phyloP scores from a whole-genome alignment of 2,797 vertebrate species.

The Pseudocheirus occidentalis region DNA sequence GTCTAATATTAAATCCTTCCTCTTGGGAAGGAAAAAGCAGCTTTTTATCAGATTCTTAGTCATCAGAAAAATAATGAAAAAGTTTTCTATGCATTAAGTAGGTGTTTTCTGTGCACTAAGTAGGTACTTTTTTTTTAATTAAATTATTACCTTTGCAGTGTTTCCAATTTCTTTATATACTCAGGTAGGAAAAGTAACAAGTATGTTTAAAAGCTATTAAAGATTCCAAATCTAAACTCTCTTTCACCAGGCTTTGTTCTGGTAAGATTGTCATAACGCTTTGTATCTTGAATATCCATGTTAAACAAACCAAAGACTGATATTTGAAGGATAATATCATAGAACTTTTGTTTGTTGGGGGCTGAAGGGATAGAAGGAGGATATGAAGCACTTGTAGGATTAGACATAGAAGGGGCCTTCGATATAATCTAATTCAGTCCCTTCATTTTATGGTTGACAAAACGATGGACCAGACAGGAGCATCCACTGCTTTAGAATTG shows the following conservation, averaged over 20 bases:
- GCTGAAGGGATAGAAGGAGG: neutral
- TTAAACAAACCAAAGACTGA: neutral
- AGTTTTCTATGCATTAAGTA: neutral
- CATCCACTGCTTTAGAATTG: neutral
- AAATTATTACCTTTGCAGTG: neutral
- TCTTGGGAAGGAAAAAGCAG: neutral
- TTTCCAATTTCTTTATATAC: slow-evolving; percentile 10
- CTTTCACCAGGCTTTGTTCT: neutral
- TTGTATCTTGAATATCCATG: neutral
- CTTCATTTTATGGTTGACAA: neutral
- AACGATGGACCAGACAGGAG: neutral
- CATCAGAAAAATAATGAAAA: neutral
- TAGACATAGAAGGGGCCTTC: neutral
- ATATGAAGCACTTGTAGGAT: neutral
- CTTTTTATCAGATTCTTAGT: neutral
- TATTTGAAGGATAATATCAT: neutral
- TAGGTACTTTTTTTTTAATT: neutral
- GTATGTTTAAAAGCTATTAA: slow-evolving; percentile 36
- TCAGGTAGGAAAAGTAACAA: slow-evolving; percentile 45
- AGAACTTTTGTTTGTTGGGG: neutral
- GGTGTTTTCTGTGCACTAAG: neutral
- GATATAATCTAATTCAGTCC: neutral
- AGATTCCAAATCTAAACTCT: slow-evolving; percentile 23
- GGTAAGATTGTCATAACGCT: neutral
- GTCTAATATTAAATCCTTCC: neutral